Evolutionary conservation across 2,113 vertebrate genomes (phyloP).

Genomic region (Xenopus laevis): DNA sequence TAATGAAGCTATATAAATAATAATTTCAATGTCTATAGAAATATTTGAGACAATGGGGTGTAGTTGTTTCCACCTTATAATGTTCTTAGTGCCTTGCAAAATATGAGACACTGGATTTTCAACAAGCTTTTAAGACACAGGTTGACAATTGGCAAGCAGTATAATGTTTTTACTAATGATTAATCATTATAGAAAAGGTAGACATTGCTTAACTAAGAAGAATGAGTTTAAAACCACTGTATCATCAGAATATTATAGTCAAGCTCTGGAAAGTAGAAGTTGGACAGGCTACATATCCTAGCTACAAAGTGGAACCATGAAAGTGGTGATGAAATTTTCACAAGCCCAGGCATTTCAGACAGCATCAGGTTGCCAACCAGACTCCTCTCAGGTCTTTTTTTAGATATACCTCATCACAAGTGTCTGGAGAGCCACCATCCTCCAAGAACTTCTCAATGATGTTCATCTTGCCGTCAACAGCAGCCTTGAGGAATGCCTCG

Average conservation of each 20-base stretch:
- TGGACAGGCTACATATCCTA: not conserved
- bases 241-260: slow-evolving; percentile 4
- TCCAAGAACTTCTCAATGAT: slow-evolving; percentile 75
- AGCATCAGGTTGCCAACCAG: not conserved
- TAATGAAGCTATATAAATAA: too few relatives aligned
- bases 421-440: slow-evolving; percentile 70
- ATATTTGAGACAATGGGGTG: too few relatives aligned
- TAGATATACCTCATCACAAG: slow-evolving; percentile 73
- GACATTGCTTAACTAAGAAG: too few relatives aligned
- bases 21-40: too few relatives aligned
- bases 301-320: not conserved
- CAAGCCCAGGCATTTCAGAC: not conserved
- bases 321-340: not conserved
- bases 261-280: not conserved
- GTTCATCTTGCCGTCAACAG: slow-evolving; percentile 69
- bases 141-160: too few relatives aligned
- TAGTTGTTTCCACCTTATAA: too few relatives aligned
- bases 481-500: slow-evolving; percentile 72
- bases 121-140: too few relatives aligned
- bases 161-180: too few relatives aligned
- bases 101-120: too few relatives aligned
- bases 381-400: not conserved
- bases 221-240: too few relatives aligned
- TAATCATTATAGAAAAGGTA: too few relatives aligned
- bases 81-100: too few relatives aligned